Evolutionary conservation across 2,888 invertebrate species (phyloP), one percentile per base, ranked within the genome.

Genomic region (Cyrtodaria siliqua): DNA sequence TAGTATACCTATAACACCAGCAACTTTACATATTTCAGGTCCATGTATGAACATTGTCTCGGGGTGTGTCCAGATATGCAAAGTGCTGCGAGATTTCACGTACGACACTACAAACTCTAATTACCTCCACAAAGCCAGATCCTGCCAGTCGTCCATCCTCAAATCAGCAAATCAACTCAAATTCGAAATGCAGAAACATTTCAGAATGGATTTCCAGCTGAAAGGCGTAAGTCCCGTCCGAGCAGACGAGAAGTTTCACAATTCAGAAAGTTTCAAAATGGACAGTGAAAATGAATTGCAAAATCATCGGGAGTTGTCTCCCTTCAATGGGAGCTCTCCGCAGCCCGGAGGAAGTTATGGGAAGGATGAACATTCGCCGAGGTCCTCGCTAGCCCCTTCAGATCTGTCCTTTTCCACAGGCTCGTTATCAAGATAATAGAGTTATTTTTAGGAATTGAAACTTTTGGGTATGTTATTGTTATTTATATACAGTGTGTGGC

Each of bases 31-130:
- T 33, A 33, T 33, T 44, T 44, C 85, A 91, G 91, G 91, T 61
- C 87, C 90, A n/a, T 91, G 90, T 79, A 89, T 92, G 90, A 90
- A 91, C 56, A 88, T 92, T 12, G 90, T 91, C 9, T 91, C 92
- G 0, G 89, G 92, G 16, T 90, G 90, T 67, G 88, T 92, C 3
- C 91, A 92, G 82, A 85, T 91, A 23, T 91, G 91, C 78, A 85
- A 87, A 49, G 86, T 90, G 1, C 84, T 91, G 3, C 86, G 88
- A 23, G 91, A 91, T 42, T 85, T 91, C 12, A 87, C 89, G 27
- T 87, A 89, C 23, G 89, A 90, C 69, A 79, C 71, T 2, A 64
- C 44, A 33, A 75, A 81, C 47, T 50, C 71, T 8, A 53, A 71
- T 61, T 75, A 74, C 33, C 40, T 69, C 29, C 77, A 81, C 49